Evolutionary conservation across 2,888 invertebrate genomes (phyloP).

Genomic region (Lasioglossum villosulum): DNA sequence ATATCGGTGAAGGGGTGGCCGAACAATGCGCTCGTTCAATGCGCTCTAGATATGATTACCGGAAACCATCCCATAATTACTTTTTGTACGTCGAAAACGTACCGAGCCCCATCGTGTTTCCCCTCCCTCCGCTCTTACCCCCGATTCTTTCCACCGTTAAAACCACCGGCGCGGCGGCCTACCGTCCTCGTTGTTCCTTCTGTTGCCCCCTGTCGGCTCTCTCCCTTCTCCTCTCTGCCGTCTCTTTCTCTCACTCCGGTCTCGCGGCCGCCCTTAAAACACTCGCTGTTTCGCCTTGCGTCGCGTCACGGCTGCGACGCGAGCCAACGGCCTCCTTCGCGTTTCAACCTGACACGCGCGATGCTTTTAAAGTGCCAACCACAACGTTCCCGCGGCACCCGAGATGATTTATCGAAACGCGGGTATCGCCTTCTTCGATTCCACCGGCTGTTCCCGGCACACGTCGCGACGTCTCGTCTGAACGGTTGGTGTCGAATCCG

Average conservation of each 20-base stretch:
- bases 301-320: slow-evolving; percentile 10
- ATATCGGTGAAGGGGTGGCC: slow-evolving; percentile 81
- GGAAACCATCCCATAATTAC: slow-evolving; percentile 84
- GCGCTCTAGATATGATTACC: slow-evolving; percentile 84
- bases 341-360: slow-evolving; percentile 63
- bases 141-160: slow-evolving; percentile 42
- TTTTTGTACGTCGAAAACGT: slow-evolving; percentile 81
- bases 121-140: slow-evolving; percentile 10
- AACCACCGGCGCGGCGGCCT: slow-evolving; percentile 42
- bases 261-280: slow-evolving; percentile 41
- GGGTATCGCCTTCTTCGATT: not conserved
- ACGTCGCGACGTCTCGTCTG: no score
- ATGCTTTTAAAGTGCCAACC: slow-evolving; percentile 65
- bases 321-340: slow-evolving; percentile 46
- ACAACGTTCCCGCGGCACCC: slow-evolving; percentile 48
- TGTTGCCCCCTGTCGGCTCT: slow-evolving; percentile 40
- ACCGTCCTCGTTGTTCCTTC: slow-evolving; percentile 33
- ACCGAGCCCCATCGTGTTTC: slow-evolving; percentile 60
- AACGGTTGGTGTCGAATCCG: no score
- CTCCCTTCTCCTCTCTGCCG: not conserved
- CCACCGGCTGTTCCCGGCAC: not conserved
- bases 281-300: slow-evolving; percentile 5
- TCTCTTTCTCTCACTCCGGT: not conserved
- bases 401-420: slow-evolving; percentile 62
- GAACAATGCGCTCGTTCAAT: slow-evolving; percentile 84